A percentile compares a stretch with the other conserved stretches of the same genome.
Conservation (phyloP, 2,888 invertebrate species). For the Folsomia manolachei region DNA sequence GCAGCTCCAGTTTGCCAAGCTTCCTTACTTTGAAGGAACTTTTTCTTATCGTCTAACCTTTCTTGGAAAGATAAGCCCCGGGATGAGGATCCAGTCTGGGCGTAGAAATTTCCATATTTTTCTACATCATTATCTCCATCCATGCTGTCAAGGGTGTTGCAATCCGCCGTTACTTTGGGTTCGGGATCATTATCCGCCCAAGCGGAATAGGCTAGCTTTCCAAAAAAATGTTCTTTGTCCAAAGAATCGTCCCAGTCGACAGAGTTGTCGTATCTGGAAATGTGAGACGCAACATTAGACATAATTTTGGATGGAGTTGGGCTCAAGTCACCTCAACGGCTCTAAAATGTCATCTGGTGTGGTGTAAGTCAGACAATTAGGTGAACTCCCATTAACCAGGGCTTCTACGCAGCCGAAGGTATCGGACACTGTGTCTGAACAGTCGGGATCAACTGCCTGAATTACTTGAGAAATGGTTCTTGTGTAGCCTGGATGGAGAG, state of each 20-base stretch:
- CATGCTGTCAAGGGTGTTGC: neutral
- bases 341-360: neutral
- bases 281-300: no score
- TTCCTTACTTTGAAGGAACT: slow-evolving; percentile 17
- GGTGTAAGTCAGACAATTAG: neutral
- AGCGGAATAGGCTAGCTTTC: neutral
- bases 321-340: neutral
- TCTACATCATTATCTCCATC: neutral
- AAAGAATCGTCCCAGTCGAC: neutral
- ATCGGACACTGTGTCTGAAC: neutral
- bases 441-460: neutral
- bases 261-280: neutral
- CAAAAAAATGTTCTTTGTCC: neutral
- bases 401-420: slow-evolving; percentile 5
- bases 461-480: neutral
- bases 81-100: no score
- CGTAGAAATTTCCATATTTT: slow-evolving; percentile 1
- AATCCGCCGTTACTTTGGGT: neutral
- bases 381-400: neutral
- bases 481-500: neutral
- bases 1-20: slow-evolving; percentile 23
- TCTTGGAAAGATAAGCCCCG: no score
- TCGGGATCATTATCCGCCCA: neutral
- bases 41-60: neutral
- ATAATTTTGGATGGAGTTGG: no score